Conservation (phyloP, 2,888 invertebrate species). For the Mimumesa dahlbomi region DNA sequence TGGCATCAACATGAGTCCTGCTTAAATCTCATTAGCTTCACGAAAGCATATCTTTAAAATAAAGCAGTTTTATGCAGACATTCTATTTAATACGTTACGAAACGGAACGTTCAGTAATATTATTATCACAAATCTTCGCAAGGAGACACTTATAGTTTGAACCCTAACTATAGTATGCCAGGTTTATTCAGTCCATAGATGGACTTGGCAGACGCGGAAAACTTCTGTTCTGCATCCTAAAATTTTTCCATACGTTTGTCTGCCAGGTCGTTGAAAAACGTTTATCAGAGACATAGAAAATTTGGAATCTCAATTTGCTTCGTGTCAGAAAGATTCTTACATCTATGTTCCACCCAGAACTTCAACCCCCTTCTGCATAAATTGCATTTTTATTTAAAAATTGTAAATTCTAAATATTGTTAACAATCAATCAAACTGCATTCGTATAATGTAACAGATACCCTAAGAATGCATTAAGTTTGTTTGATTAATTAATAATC, state of each 20-base stretch:
- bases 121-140: conserved; percentile 7
- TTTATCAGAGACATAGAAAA: conserved; percentile 8
- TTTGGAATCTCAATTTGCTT: conserved; percentile 16
- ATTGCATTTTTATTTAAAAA: too few species aligned
- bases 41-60: background rate
- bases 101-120: background rate
- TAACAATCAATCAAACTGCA: too few species aligned
- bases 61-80: background rate
- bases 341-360: too few species aligned
- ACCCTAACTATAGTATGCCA: conserved; percentile 18
- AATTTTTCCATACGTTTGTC: conserved; percentile 1
- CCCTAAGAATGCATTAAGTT: too few species aligned
- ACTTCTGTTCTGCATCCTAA: conserved; percentile 6
- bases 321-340: background rate
- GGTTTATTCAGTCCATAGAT: conserved; percentile 14
- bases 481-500: too few species aligned
- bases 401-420: too few species aligned
- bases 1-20: too few species aligned
- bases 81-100: background rate
- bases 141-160: background rate
- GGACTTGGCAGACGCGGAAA: conserved; percentile 25
- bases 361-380: too few species aligned
- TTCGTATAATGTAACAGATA: too few species aligned
- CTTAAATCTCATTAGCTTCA: too few species aligned
- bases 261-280: conserved; percentile 5